phyloP scores from a whole-genome alignment of 2,113 vertebrate species.

The Amblyopsis rosae region DNA sequence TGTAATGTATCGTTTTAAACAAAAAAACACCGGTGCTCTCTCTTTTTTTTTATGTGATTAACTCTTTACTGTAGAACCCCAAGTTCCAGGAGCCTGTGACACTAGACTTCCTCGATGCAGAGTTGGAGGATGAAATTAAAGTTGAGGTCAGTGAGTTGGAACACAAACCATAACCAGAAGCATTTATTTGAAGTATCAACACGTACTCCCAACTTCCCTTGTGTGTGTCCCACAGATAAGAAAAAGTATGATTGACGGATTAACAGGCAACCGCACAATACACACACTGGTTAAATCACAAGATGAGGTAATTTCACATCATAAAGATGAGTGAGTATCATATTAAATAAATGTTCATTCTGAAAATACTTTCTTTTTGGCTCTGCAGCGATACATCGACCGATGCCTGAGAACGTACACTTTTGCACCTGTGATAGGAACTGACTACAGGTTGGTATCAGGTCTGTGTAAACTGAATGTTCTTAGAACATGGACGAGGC shows the following conservation, averaged over 20 bases:
- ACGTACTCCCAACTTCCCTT: background rate
- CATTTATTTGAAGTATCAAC: background rate
- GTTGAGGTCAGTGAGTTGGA: conserved; percentile 60
- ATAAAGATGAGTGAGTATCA: background rate
- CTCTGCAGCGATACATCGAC: conserved; percentile 90
- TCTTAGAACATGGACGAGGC: background rate
- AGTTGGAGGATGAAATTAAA: conserved; percentile 74
- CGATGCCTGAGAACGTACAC: conserved; percentile 86
- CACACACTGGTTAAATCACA: conserved; percentile 91
- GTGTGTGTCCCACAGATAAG: conserved; percentile 80
- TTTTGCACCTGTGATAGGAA: conserved; percentile 86
- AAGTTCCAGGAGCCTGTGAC: conserved; percentile 76
- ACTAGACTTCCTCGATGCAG: conserved; percentile 77
- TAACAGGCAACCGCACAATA: conserved; percentile 80
- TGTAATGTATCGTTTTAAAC: no score
- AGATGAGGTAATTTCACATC: conserved; percentile 85
- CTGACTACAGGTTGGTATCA: conserved; percentile 90
- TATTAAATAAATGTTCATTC: background rate
- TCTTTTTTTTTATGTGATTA: no score
- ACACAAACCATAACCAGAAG: background rate
- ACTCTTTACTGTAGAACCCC: conserved; percentile 48
- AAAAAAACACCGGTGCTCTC: background rate
- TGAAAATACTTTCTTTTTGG: background rate
- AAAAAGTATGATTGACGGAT: conserved; percentile 89
- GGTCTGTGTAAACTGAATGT: background rate